phyloP scores from a whole-genome alignment of 1,140 invertebrate species.

The Hesperophylax magnus region DNA sequence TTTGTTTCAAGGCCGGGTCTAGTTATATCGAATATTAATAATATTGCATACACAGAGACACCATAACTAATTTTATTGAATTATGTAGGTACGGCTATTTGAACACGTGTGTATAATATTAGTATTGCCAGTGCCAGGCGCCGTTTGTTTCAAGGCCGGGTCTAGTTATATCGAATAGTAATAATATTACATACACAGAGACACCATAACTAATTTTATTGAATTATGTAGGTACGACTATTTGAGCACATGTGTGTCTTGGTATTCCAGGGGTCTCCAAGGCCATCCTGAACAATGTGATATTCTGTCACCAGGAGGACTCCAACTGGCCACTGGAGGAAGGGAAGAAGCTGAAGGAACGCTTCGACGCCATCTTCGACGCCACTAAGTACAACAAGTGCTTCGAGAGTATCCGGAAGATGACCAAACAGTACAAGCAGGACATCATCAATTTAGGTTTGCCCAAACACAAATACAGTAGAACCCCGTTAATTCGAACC shows the following conservation, averaged over 20 bases:
- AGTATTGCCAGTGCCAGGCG: too few species aligned
- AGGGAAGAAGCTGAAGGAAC: conserved; percentile 93
- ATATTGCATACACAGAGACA: too few species aligned
- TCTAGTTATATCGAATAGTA: too few species aligned
- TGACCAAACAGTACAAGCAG: conserved; percentile 75
- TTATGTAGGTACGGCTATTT: too few species aligned
- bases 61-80: too few species aligned
- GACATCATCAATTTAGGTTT: conserved; percentile 68
- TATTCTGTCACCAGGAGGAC: conserved; percentile 99
- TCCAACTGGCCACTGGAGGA: conserved; percentile 97
- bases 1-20: too few species aligned
- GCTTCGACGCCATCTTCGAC: conserved; percentile 99
- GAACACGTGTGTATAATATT: neutral
- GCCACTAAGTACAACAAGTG: conserved; percentile 94
- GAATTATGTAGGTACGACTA: too few species aligned
- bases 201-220: too few species aligned
- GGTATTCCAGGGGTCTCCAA: conserved; percentile 82
- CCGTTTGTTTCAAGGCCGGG: too few species aligned
- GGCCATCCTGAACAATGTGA: conserved; percentile 95
- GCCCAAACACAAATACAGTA: neutral
- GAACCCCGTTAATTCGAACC: too few species aligned
- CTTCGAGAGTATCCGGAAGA: conserved; percentile 84
- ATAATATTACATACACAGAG: too few species aligned
- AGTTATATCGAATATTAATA: too few species aligned
- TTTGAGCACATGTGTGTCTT: neutral